phyloP scores from a whole-genome alignment of 1,140 invertebrate species.

The Drosophila obscura region DNA sequence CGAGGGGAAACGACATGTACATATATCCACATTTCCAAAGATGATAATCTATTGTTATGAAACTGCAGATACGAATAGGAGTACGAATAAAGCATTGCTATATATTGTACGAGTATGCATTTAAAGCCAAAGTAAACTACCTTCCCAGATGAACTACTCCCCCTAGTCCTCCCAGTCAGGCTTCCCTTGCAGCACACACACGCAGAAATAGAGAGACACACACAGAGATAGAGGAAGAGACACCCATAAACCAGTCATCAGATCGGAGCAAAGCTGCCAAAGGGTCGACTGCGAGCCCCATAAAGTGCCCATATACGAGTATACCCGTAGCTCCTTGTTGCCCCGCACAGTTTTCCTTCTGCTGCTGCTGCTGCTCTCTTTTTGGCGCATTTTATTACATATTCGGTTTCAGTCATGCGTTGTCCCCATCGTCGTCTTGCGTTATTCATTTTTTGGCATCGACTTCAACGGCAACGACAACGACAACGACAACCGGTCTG shows the following conservation, averaged over 20 bases:
- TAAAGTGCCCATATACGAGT: too few species aligned
- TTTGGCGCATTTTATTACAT: conserved; percentile 62
- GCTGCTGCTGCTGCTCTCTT: conserved; percentile 31
- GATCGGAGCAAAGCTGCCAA: too few species aligned
- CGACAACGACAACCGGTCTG: conserved; percentile 3
- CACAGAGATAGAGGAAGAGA: too few species aligned
- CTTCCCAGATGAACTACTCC: conserved; percentile 1
- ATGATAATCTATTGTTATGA: too few species aligned
- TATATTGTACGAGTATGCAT: not conserved
- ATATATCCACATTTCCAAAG: too few species aligned
- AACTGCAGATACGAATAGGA: not conserved
- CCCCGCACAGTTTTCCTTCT: conserved; percentile 17
- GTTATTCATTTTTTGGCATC: conserved; percentile 71
- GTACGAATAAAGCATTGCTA: not conserved
- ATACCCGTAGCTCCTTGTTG: conserved; percentile 24
- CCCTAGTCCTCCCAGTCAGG: too few species aligned
- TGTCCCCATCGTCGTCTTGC: conserved; percentile 52
- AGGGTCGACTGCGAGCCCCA: too few species aligned
- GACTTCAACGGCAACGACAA: not conserved
- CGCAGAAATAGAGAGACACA: too few species aligned
- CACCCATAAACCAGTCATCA: too few species aligned
- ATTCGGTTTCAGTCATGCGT: conserved; percentile 71
- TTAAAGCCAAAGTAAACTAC: conserved; percentile 6
- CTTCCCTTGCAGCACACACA: too few species aligned
- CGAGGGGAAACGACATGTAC: too few species aligned